Evolutionary conservation across 2,888 invertebrate species (phyloP).

Genomic region (Minunthozetes semirufus): DNA sequence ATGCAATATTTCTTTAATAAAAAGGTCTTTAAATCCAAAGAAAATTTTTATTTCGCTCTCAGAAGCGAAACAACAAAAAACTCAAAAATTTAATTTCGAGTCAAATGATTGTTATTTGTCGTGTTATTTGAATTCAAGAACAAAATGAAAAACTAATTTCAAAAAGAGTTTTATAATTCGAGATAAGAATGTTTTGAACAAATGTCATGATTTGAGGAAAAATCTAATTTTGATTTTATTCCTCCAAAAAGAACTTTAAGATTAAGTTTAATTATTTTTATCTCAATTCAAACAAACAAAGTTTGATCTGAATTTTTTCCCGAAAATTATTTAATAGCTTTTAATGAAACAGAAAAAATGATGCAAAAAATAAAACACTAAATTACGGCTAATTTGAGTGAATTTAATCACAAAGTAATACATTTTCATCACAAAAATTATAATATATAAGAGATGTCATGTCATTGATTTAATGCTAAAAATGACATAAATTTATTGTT

Average conservation of each 20-base stretch:
- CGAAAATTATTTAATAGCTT: too few species aligned
- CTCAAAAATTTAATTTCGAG: neutral
- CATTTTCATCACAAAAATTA: neutral
- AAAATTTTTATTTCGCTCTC: too few species aligned
- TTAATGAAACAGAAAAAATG: too few species aligned
- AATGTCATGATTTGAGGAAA: too few species aligned
- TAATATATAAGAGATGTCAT: neutral
- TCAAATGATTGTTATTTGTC: neutral
- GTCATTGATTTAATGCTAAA: constrained; percentile 1
- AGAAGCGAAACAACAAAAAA: neutral
- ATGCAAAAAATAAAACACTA: neutral
- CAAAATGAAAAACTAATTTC: neutral
- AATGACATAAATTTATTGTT: constrained; percentile 28
- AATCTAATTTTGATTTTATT: too few species aligned
- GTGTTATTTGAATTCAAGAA: neutral
- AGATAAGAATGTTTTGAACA: too few species aligned
- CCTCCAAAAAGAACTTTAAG: too few species aligned
- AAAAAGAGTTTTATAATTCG: neutral
- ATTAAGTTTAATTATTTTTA: too few species aligned
- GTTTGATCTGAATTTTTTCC: too few species aligned
- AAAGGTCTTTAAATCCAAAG: too few species aligned
- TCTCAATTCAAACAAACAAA: too few species aligned
- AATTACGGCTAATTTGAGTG: neutral
- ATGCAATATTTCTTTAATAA: neutral
- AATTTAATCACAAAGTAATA: neutral